Evolutionary conservation across 2,113 vertebrate species (phyloP).

Genomic region (Indri indri): DNA sequence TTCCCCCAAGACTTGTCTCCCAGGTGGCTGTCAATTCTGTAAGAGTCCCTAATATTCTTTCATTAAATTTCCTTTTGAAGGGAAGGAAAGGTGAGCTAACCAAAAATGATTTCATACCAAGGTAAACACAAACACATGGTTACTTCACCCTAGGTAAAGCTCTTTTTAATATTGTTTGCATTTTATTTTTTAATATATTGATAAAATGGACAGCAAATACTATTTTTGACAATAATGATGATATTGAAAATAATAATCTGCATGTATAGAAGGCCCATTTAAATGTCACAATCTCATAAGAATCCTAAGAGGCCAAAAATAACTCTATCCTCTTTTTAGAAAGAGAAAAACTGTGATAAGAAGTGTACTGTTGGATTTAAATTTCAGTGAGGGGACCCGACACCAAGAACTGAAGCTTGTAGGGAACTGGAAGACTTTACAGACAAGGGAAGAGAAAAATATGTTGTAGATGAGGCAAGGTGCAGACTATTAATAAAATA

Average conservation of each 20-base stretch:
- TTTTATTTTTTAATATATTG: neutral
- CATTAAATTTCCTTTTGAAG: neutral
- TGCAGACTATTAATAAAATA: neutral
- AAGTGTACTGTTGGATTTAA: neutral
- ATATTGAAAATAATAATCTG: neutral
- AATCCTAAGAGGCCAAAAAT: neutral
- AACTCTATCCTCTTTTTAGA: neutral
- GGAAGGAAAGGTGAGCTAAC: neutral
- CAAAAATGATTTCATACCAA: neutral
- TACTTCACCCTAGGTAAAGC: neutral
- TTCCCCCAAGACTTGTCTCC: neutral
- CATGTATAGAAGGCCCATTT: neutral
- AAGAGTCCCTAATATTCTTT: neutral
- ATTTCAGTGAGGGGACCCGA: neutral
- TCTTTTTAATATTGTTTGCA: neutral
- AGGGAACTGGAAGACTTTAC: neutral
- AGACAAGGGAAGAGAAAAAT: neutral
- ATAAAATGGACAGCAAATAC: neutral
- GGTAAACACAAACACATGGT: neutral
- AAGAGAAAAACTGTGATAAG: neutral
- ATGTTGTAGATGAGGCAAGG: neutral
- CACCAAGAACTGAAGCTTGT: neutral
- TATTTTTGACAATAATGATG: neutral
- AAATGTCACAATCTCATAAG: neutral
- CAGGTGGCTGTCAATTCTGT: neutral